A percentile compares a stretch with the other conserved stretches of the same genome.
phyloP scores from a whole-genome alignment of 2,113 vertebrate genomes.

The Hipposideros armiger region DNA sequence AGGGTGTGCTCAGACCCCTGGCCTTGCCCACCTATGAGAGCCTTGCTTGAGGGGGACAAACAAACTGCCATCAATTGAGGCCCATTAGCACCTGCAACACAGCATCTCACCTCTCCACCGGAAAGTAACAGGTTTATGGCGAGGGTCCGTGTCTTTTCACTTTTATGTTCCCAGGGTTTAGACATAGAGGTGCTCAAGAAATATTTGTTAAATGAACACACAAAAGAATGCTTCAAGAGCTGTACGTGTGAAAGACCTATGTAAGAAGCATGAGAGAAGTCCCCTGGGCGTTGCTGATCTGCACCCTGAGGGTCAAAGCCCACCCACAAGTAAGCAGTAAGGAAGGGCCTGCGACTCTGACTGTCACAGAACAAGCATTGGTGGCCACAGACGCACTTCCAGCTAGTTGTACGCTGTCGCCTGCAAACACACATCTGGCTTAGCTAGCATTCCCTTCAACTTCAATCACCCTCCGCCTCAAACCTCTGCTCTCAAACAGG shows the following conservation, averaged over 20 bases:
- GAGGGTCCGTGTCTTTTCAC: not conserved
- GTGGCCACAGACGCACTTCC: not conserved
- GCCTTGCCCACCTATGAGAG: not conserved
- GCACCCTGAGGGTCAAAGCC: not conserved
- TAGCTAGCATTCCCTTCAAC: not conserved
- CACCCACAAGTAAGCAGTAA: not conserved
- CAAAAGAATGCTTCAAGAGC: not conserved
- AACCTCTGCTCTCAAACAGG: not conserved
- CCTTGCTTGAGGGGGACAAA: not conserved
- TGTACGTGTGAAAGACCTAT: not conserved
- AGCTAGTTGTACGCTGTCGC: not conserved
- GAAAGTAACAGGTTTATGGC: not conserved
- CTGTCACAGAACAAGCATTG: not conserved
- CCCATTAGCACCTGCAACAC: not conserved
- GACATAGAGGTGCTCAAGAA: not conserved
- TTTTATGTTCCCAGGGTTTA: not conserved
- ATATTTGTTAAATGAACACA: not conserved
- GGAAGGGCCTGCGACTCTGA: not conserved
- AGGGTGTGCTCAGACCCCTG: too few relatives aligned
- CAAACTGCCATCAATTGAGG: not conserved
- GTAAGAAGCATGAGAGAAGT: not conserved
- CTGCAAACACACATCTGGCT: not conserved
- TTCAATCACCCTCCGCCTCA: not conserved
- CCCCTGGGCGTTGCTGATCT: not conserved
- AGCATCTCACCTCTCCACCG: not conserved